Conservation (phyloP, 2,113 vertebrate genomes). For the Dicentrarchus labrax region DNA sequence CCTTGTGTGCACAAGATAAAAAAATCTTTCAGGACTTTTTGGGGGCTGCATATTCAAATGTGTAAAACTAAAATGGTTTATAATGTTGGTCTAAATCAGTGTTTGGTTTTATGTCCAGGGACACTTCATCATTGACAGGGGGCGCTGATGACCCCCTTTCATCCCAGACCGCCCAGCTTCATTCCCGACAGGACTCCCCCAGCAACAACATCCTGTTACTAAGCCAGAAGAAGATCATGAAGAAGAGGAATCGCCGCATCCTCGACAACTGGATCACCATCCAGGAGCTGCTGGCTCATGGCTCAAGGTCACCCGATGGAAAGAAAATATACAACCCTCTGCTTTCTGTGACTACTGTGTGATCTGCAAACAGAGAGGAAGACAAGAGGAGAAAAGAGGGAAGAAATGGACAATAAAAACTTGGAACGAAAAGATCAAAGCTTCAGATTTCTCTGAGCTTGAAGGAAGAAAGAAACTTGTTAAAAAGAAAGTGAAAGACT, state of each 20-base stretch:
- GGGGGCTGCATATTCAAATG: not conserved
- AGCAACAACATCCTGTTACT: conserved; percentile 83
- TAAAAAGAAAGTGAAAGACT: too few relatives aligned
- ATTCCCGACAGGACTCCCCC: conserved; percentile 17
- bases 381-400: accelerated
- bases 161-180: conserved; percentile 66
- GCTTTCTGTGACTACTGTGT: conserved; percentile 90
- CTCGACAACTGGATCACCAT: conserved; percentile 93
- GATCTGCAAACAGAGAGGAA: conserved; percentile 31
- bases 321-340: conserved; percentile 89
- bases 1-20: not conserved
- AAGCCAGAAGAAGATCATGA: conserved; percentile 87
- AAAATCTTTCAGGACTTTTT: not conserved
- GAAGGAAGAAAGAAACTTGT: not conserved
- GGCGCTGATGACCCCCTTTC: conserved; percentile 33
- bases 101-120: conserved; percentile 54
- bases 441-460: not conserved
- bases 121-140: conserved; percentile 54
- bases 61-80: not conserved
- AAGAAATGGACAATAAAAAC: not conserved
- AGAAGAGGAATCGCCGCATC: conserved; percentile 88
- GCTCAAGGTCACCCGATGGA: conserved; percentile 86
- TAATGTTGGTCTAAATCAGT: not conserved
- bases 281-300: conserved; percentile 91
- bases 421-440: not conserved